Evolutionary conservation across 2,797 vertebrate genomes (phyloP), one percentile per base, ranked within the genome.

Genomic region (Danionella dracula): DNA sequence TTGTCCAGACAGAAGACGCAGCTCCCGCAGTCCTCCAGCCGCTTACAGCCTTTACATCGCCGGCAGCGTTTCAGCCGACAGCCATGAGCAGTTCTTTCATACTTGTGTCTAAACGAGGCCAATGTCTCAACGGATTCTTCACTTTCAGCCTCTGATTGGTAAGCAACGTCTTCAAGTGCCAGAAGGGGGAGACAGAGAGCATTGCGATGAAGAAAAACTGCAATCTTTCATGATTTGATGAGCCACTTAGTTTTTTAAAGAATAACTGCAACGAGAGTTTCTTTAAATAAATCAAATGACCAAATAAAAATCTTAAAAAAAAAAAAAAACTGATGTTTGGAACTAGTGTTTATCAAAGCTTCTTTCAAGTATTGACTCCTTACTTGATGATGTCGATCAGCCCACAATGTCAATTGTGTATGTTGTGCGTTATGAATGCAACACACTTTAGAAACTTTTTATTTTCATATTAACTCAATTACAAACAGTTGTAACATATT

Each of bases 1-100:
- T 97, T 97, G 76, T 97, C 94, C 57, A 90, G 84, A 82, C 94
- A 97, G 84, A 94, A 93, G 15, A 88, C 68, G 46, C 94, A 96
- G 45, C 82, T 81, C 8, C 90, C 90, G 21, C 94, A 97, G 81
- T 96, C 94, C 0, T 89, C 84, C 57, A 85, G 81, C 1, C 89
- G 76, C 20, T 85, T 67, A 72, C 94, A 96, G 68, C 92, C 93
- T 41, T 84, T 80, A 80, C 94, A 96, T 13, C 42, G 51, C 3
- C 92, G 86, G 17, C 94, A 96, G 32, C 94, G 87, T 13, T 9
- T 59, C 23, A 23, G 70, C 9, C 63, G 70, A 53, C 60, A 11
- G 51, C 45, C 1, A 64, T 57, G 57, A 15, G 15, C n/a, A 44
- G 19, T 13, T 78, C 49, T 17, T 70, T 44, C 63, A 68, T 40